These are phyloP conservation scores for Nasonia vitripennis DNA, from an alignment of 1,140 invertebrate genomes.

Conservation along the genomic window DNA sequence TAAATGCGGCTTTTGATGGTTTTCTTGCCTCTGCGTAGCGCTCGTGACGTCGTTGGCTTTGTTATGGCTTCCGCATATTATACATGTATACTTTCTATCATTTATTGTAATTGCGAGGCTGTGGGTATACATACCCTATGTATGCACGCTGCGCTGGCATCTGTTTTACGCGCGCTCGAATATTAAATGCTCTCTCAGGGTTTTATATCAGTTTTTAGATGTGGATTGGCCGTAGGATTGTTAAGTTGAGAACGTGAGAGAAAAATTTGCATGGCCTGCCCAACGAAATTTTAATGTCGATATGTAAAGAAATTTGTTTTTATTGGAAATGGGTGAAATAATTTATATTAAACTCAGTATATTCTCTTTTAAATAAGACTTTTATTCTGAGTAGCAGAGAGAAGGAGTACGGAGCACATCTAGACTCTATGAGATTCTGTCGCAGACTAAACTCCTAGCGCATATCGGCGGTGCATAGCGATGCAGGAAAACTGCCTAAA, in stretches of 20 bases:
- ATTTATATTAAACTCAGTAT: too few relatives aligned
- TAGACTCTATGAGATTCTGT: too few relatives aligned
- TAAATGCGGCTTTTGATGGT: constrained; percentile 22
- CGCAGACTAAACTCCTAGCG: too few relatives aligned
- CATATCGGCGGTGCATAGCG: too few relatives aligned
- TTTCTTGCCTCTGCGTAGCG: constrained; percentile 14
- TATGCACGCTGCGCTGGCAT: not conserved
- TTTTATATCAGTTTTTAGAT: constrained; percentile 47
- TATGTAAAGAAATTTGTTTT: not conserved
- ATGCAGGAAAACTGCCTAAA: too few relatives aligned
- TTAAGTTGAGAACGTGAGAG: constrained; percentile 12
- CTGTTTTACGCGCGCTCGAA: constrained; percentile 31
- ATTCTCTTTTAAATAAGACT: too few relatives aligned
- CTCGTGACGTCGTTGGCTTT: constrained; percentile 24
- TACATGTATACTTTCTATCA: constrained; percentile 42
- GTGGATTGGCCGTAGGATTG: constrained; percentile 5
- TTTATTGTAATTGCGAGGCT: constrained; percentile 47
- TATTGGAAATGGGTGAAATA: too few relatives aligned
- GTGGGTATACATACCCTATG: not conserved
- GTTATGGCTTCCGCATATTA: constrained; percentile 25
- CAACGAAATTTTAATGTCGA: not conserved
- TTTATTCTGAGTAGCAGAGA: too few relatives aligned
- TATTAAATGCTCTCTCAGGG: constrained; percentile 1
- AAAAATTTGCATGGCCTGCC: constrained; percentile 11
- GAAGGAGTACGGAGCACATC: too few relatives aligned